These are phyloP conservation scores for Arrhopalites spinosus DNA, from an alignment of 2,888 invertebrate species.

Conservation along the genomic window DNA sequence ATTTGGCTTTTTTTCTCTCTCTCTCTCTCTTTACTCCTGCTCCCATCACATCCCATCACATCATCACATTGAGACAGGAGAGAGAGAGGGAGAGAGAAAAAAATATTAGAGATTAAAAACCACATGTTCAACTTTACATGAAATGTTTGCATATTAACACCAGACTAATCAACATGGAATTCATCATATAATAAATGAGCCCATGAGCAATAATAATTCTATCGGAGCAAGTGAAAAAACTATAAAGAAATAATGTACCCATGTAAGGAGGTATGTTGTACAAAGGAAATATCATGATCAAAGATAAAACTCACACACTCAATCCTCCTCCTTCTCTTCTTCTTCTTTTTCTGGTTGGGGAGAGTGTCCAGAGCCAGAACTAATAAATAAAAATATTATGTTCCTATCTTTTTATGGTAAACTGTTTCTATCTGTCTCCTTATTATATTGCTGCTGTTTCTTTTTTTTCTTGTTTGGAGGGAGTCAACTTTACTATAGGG, in stretches of 20 bases:
- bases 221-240: neutral
- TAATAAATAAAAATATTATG: conserved; percentile 12
- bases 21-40: neutral
- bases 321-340: neutral
- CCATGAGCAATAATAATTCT: neutral
- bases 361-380: neutral
- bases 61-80: neutral
- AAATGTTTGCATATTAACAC: conserved; percentile 17
- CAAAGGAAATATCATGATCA: conserved; percentile 11
- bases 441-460: too few species aligned
- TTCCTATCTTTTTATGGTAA: conserved; percentile 17
- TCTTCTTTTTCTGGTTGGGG: neutral
- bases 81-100: neutral
- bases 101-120: neutral
- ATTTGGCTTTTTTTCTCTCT: neutral
- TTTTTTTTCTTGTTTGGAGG: too few species aligned
- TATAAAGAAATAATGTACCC: conserved; percentile 2
- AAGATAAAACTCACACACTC: conserved; percentile 4
- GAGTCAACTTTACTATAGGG: too few species aligned
- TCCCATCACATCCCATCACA: too few species aligned
- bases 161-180: conserved; percentile 14
- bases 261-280: conserved; percentile 3
- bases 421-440: conserved; percentile 7
- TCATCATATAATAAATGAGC: conserved; percentile 10
- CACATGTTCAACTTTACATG: neutral